Base-by-base conservation (phyloP, 2,888 invertebrate species). In the Mechanitis mazaeus region DNA sequence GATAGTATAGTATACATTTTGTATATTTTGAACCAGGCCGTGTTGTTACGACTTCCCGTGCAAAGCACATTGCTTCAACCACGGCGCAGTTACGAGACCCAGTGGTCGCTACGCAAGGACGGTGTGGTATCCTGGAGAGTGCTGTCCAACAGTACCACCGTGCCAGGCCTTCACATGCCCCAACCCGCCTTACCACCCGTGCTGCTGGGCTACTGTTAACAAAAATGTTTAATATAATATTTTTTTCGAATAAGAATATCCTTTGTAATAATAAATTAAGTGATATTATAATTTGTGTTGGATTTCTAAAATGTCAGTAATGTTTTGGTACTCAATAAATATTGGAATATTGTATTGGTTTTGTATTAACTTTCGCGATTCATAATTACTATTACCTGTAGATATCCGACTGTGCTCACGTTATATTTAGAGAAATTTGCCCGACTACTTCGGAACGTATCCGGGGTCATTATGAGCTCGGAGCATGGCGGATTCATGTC, bases 11-110 rank as follows among this genome's bases (percentile, higher is more conserved):
- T 20, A 20, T 20, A 20, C 20, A 20, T 20, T 20, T 20, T 11
- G 54, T 56, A 28, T 53, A 3, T 57, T 33, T 42, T n/a, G 64
- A 71, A 72, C 1, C 75, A 89, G 90, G 35, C 85, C 87, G 0
- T 91, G 90, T 71, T 86, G 87, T 68, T 90, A 90, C 74, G 90
- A 91, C 63, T 85, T 69, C 59, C 90, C 90, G 0, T 91, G 91
- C 72, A 89, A 84, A 67, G 91, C 90, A 3, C 74, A 89, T 67
- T 91, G 90, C 72, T 90, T 87, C 74, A 87, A 87, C 74, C 87
- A 88, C 72, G 87, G 85, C 6, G 85, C 86, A 0, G 81, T 80
- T 64, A 88, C 86, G 0, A 75, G 90, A 11, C 87, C 90, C 0
- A 88, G 87, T 38, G 90, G 90, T 2, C 78, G 83, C 59, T 91